These are phyloP conservation scores for Pogoniulus pusillus DNA, from an alignment of 2,797 vertebrate genomes.

Conservation along the genomic window DNA sequence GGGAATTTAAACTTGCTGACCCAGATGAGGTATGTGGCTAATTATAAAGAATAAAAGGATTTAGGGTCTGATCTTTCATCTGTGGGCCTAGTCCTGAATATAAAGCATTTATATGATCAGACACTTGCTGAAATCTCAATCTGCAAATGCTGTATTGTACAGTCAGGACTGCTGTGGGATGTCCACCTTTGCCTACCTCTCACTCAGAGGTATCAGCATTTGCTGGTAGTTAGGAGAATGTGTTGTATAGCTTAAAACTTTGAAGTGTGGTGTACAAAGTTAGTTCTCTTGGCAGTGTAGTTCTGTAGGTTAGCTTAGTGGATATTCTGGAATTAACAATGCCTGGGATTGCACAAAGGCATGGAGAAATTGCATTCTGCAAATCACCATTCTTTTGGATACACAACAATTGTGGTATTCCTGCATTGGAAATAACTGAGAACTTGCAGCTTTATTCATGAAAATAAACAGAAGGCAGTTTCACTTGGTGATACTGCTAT, in stretches of 20 bases:
- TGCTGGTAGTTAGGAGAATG: not conserved
- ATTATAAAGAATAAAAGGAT: not conserved
- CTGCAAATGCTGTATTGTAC: not conserved
- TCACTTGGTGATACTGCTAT: not conserved
- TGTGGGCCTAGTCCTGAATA: not conserved
- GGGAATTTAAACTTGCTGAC: conserved; percentile 90
- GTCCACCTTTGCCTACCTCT: not conserved
- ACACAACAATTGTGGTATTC: not conserved
- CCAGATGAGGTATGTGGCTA: conserved; percentile 83
- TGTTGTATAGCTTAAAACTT: not conserved
- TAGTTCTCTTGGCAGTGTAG: not conserved
- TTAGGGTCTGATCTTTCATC: not conserved
- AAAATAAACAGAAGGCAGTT: not conserved
- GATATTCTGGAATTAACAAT: not conserved
- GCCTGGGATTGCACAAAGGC: not conserved
- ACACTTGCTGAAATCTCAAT: not conserved
- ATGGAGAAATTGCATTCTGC: not conserved
- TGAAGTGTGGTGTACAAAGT: not conserved
- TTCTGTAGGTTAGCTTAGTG: not conserved
- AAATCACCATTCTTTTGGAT: not conserved
- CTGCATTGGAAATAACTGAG: not conserved
- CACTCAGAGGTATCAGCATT: not conserved
- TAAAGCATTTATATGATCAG: not conserved
- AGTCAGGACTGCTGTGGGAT: not conserved
- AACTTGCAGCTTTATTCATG: not conserved